Evolutionary conservation across 2,888 invertebrate species (phyloP).

Genomic region (Sialis lutaria): DNA sequence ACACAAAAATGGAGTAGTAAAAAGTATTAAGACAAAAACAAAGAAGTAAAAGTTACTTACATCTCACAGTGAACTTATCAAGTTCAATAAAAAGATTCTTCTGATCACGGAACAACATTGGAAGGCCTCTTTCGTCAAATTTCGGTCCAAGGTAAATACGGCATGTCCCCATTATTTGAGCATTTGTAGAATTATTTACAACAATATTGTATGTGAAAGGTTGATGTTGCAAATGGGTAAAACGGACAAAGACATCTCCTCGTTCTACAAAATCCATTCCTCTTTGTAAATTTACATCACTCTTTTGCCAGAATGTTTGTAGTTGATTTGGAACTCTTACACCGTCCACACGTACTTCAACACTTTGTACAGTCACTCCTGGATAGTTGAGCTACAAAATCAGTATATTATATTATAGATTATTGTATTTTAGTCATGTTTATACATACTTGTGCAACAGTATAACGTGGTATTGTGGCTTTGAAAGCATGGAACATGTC

Average conservation of each 20-base stretch:
- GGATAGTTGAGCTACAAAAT: slow-evolving; percentile 31
- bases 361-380: slow-evolving; percentile 38
- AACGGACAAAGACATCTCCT: slow-evolving; percentile 51
- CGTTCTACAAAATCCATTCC: slow-evolving; percentile 70
- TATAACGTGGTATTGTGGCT: slow-evolving; percentile 47
- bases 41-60: slow-evolving; percentile 29
- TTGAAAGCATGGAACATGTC: slow-evolving; percentile 63
- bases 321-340: slow-evolving; percentile 35
- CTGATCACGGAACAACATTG: slow-evolving; percentile 44
- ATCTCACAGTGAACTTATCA: slow-evolving; percentile 45
- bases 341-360: slow-evolving; percentile 33
- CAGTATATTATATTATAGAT: not conserved
- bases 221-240: slow-evolving; percentile 63
- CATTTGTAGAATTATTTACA: slow-evolving; percentile 35
- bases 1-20: not conserved
- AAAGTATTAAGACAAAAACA: too few species aligned
- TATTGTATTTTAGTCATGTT: not conserved
- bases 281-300: slow-evolving; percentile 55
- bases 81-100: slow-evolving; percentile 49
- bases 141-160: slow-evolving; percentile 53
- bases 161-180: slow-evolving; percentile 37
- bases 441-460: slow-evolving; percentile 22
- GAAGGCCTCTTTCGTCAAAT: slow-evolving; percentile 43
- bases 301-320: slow-evolving; percentile 63
- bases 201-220: slow-evolving; percentile 47